Evolutionary conservation across 2,888 invertebrate genomes (phyloP).

Genomic region (Pharmacophagus antenor): DNA sequence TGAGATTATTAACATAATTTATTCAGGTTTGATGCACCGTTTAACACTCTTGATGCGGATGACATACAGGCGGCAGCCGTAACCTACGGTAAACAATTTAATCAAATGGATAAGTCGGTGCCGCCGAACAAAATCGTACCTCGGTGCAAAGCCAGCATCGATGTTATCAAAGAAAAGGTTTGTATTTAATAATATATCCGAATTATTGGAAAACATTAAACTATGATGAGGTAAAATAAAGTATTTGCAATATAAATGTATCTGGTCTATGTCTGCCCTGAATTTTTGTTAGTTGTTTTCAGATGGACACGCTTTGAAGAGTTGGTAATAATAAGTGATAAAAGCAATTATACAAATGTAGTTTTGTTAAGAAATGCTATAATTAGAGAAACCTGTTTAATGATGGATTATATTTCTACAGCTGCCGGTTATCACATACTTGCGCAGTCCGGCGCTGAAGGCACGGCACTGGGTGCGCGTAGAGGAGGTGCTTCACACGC

Average conservation of each 20-base stretch:
- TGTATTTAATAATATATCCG: not conserved
- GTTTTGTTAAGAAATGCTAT: not conserved
- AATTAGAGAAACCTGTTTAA: not conserved
- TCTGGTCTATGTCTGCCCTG: too few relatives aligned
- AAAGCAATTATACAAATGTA: not conserved
- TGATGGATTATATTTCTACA: constrained; percentile 45
- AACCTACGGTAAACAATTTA: constrained; percentile 85
- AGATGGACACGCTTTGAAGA: too few relatives aligned
- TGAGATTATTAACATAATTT: too few relatives aligned
- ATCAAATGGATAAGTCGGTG: constrained; percentile 90
- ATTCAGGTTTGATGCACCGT: constrained; percentile 74
- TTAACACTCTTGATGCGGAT: constrained; percentile 85
- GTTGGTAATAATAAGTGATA: too few relatives aligned
- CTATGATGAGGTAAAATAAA: too few relatives aligned
- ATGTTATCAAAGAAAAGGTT: constrained; percentile 89
- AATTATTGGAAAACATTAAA: not conserved
- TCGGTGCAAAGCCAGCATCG: constrained; percentile 87
- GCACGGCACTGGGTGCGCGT: constrained; percentile 92
- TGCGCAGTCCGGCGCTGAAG: constrained; percentile 90
- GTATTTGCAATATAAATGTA: too few relatives aligned
- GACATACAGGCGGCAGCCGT: constrained; percentile 85
- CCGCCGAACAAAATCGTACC: constrained; percentile 91
- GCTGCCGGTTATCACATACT: constrained; percentile 88
- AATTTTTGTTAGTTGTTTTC: too few relatives aligned
- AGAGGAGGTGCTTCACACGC: constrained; percentile 86